phyloP scores from a whole-genome alignment of 2,797 vertebrate genomes.

The Eleutherodactylus coqui region DNA sequence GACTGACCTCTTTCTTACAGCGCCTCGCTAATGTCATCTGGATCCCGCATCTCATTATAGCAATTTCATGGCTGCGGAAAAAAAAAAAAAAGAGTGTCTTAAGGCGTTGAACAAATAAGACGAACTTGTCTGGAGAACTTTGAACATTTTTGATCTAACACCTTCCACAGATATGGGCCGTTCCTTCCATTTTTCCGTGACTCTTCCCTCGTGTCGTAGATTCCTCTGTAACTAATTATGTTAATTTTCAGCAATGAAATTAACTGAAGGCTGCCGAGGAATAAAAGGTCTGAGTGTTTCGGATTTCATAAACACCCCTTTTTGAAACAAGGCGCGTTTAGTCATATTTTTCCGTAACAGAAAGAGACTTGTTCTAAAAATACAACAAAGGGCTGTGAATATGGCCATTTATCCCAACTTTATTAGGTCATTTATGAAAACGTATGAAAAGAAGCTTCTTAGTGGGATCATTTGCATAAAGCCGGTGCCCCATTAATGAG shows the following conservation, averaged over 20 bases:
- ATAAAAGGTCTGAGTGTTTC: slow-evolving; percentile 83
- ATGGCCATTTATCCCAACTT: slow-evolving; percentile 85
- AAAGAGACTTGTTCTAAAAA: slow-evolving; percentile 88
- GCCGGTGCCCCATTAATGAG: slow-evolving; percentile 84
- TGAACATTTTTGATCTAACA: slow-evolving; percentile 97
- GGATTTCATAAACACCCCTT: slow-evolving; percentile 85
- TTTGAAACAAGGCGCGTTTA: slow-evolving; percentile 81
- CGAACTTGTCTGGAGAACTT: slow-evolving; percentile 94
- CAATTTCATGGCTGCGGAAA: slow-evolving; percentile 87
- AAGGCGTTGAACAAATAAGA: slow-evolving; percentile 99
- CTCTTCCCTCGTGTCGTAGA: slow-evolving; percentile 83
- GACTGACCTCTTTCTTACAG: slow-evolving; percentile 98
- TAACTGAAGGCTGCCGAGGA: slow-evolving; percentile 83
- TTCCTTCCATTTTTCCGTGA: slow-evolving; percentile 73
- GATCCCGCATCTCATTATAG: slow-evolving; percentile 97
- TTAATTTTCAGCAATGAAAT: slow-evolving; percentile 91
- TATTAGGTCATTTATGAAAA: slow-evolving; percentile 85
- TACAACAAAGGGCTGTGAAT: slow-evolving; percentile 85
- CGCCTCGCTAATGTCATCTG: slow-evolving; percentile 90
- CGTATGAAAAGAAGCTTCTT: slow-evolving; percentile 85
- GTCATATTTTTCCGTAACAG: slow-evolving; percentile 86
- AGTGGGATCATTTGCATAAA: slow-evolving; percentile 86
- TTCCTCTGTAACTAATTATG: slow-evolving; percentile 87
- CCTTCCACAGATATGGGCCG: slow-evolving; percentile 86
- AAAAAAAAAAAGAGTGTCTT: slow-evolving; percentile 83